Conservation (phyloP, 2,888 invertebrate species). For the Tortrix viridana region DNA sequence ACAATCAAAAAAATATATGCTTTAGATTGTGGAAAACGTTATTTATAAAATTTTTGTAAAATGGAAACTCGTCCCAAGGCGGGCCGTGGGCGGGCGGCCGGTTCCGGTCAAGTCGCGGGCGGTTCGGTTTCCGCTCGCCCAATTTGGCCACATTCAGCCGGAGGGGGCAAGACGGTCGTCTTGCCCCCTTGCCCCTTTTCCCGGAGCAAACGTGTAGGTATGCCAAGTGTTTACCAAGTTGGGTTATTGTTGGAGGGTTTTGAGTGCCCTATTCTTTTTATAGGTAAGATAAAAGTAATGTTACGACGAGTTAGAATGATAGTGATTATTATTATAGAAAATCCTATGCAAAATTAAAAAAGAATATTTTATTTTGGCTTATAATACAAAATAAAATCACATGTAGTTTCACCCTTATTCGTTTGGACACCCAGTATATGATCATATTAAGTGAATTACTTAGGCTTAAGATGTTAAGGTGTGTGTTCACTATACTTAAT, state of each 20-base stretch:
- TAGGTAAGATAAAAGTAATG: not conserved
- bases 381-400: too few relatives aligned
- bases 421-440: too few relatives aligned
- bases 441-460: too few relatives aligned
- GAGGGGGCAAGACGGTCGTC: conserved; percentile 67
- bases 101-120: conserved; percentile 83
- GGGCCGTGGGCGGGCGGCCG: conserved; percentile 67
- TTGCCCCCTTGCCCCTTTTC: conserved; percentile 45
- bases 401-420: too few relatives aligned
- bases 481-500: too few relatives aligned
- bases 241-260: conserved; percentile 11
- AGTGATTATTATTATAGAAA: too few relatives aligned
- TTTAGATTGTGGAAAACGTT: too few relatives aligned
- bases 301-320: not conserved
- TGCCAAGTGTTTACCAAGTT: conserved; percentile 19
- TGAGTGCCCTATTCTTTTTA: conserved; percentile 18
- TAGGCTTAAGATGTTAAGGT: too few relatives aligned
- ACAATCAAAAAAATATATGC: too few relatives aligned
- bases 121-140: conserved; percentile 77
- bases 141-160: conserved; percentile 82
- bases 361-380: too few relatives aligned
- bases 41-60: conserved; percentile 34
- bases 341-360: too few relatives aligned
- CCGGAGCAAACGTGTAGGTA: conserved; percentile 25
- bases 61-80: conserved; percentile 62